Percentiles rank a stretch among this genome's conserved stretches.
Evolutionary conservation across 2,113 vertebrate genomes (phyloP).

Genomic region (Aviceda subcristata): DNA sequence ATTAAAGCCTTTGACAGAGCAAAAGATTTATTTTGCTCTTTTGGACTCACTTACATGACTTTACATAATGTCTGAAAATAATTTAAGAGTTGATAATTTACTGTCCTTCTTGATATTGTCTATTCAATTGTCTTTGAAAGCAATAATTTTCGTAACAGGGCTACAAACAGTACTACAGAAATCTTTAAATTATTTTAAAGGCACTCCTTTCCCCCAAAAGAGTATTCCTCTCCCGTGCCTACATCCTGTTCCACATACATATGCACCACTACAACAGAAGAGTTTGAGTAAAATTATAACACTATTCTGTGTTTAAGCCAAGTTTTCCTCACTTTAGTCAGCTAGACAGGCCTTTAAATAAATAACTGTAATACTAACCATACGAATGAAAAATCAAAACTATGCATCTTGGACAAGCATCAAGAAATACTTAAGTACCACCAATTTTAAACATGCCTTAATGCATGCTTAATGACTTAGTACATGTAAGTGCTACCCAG

Average conservation of each 20-base stretch:
- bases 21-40: neutral
- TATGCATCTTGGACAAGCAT: neutral
- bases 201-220: neutral
- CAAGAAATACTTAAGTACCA: constrained; percentile 12
- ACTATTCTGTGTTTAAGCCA: neutral
- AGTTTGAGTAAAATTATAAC: neutral
- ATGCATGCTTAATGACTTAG: neutral
- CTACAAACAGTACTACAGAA: neutral
- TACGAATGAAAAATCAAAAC: neutral
- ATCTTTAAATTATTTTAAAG: neutral
- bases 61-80: neutral
- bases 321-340: neutral
- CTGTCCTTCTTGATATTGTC: neutral
- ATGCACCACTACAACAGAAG: neutral
- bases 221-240: neutral
- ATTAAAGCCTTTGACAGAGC: neutral
- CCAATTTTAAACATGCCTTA: neutral
- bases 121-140: neutral
- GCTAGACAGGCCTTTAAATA: neutral
- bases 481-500: neutral
- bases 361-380: neutral
- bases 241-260: neutral
- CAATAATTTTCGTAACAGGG: neutral
- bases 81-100: neutral
- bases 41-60: neutral